phyloP scores from a whole-genome alignment of 2,888 invertebrate species.

The Hemistola chrysoprasaria region DNA sequence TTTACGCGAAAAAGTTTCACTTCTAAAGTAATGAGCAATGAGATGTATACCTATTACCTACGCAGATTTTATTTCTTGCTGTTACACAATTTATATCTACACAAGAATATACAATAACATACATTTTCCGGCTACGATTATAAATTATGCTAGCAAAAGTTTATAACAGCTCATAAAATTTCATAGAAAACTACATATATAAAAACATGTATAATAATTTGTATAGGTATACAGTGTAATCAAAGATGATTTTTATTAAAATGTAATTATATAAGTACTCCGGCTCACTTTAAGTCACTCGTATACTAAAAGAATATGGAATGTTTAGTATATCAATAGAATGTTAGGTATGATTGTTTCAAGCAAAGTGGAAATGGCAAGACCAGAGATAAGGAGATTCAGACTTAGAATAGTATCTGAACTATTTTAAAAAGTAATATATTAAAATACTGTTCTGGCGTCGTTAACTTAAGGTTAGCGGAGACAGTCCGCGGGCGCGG shows the following conservation, averaged over 20 bases:
- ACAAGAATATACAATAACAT: conserved; percentile 18
- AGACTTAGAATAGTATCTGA: conserved; percentile 15
- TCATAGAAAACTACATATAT: conserved; percentile 28
- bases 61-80: conserved; percentile 1
- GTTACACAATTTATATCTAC: conserved; percentile 5
- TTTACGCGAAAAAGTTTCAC: too few species aligned
- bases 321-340: conserved; percentile 62
- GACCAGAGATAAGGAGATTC: conserved; percentile 24
- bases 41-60: too few species aligned
- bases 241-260: conserved; percentile 26
- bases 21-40: too few species aligned
- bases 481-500: too few species aligned
- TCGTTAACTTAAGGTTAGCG: conserved; percentile 28
- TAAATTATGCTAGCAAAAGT: conserved; percentile 46
- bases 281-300: conserved; percentile 80
- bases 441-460: conserved; percentile 33
- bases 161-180: conserved; percentile 40
- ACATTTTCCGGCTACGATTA: conserved; percentile 33
- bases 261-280: conserved; percentile 65
- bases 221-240: conserved; percentile 28
- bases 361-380: conserved; percentile 30
- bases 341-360: conserved; percentile 39
- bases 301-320: conserved; percentile 60
- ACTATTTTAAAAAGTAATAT: conserved; percentile 15
- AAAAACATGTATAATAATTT: conserved; percentile 29